Evolutionary conservation across 2,113 vertebrate genomes (phyloP).

Genomic region (Pterocles gutturalis): DNA sequence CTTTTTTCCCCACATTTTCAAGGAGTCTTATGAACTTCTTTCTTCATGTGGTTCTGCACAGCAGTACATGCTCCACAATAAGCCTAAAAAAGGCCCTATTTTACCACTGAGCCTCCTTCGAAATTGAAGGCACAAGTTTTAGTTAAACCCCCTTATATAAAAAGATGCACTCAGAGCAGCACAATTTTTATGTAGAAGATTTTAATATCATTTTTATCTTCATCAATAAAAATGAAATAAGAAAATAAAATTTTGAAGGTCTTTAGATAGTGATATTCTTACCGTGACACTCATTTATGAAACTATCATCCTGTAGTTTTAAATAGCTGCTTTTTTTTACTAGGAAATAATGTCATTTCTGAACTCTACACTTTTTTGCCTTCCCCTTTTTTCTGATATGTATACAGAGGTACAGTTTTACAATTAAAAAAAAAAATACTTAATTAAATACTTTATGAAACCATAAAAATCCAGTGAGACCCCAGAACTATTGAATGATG

Average conservation of each 20-base stretch:
- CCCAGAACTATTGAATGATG: neutral
- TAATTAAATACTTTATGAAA: neutral
- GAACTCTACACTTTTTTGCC: slow-evolving; percentile 5
- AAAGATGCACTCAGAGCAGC: neutral
- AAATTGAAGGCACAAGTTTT: neutral
- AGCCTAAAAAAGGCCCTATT: neutral
- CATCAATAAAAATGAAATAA: slow-evolving; percentile 72
- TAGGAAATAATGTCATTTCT: slow-evolving; percentile 59
- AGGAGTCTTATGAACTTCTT: neutral
- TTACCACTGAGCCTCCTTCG: neutral
- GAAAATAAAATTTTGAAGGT: slow-evolving; percentile 72
- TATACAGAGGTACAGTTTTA: neutral
- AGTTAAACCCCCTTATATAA: neutral
- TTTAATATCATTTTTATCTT: slow-evolving; percentile 52
- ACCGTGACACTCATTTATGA: slow-evolving; percentile 41
- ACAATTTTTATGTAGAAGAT: neutral
- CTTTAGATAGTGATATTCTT: slow-evolving; percentile 55
- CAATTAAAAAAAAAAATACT: neutral
- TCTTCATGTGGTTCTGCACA: neutral
- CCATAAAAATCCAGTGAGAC: neutral
- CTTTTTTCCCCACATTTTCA: neutral
- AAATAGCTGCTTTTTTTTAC: slow-evolving; percentile 55
- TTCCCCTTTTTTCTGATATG: neutral
- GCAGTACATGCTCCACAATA: neutral
- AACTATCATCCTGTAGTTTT: slow-evolving; percentile 24